phyloP scores from a whole-genome alignment of 2,888 invertebrate species.

The Pterobdella sp. region DNA sequence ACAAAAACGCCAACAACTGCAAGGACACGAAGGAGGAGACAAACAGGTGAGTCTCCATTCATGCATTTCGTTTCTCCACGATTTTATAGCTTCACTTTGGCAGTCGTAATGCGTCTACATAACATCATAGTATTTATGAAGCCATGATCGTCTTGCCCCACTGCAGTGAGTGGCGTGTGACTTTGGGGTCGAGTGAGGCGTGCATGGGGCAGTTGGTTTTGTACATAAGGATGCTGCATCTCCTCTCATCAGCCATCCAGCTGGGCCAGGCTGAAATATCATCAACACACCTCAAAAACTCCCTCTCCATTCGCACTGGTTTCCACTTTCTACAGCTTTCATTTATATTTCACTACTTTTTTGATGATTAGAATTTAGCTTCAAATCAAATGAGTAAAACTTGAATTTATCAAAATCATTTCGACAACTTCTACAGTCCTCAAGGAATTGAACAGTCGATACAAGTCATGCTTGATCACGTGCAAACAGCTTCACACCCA shows the following conservation, averaged over 20 bases:
- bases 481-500: constrained; percentile 75
- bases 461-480: constrained; percentile 71
- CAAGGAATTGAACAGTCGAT: constrained; percentile 79
- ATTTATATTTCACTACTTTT: neutral
- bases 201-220: constrained; percentile 72
- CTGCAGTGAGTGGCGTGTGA: constrained; percentile 24
- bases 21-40: neutral
- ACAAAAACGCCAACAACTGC: neutral
- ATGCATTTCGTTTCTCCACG: no score
- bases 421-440: constrained; percentile 61
- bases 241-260: constrained; percentile 85
- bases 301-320: constrained; percentile 83
- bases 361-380: neutral
- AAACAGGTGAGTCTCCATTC: no score
- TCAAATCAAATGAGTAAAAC: neutral
- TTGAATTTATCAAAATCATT: neutral
- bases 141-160: no score
- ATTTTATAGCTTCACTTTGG: no score
- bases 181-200: constrained; percentile 35
- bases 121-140: neutral
- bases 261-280: constrained; percentile 75
- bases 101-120: neutral
- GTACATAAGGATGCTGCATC: constrained; percentile 79
- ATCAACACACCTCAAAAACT: constrained; percentile 75
- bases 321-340: neutral